Conservation (phyloP, 1,140 invertebrate genomes). For the Euura lappo region DNA sequence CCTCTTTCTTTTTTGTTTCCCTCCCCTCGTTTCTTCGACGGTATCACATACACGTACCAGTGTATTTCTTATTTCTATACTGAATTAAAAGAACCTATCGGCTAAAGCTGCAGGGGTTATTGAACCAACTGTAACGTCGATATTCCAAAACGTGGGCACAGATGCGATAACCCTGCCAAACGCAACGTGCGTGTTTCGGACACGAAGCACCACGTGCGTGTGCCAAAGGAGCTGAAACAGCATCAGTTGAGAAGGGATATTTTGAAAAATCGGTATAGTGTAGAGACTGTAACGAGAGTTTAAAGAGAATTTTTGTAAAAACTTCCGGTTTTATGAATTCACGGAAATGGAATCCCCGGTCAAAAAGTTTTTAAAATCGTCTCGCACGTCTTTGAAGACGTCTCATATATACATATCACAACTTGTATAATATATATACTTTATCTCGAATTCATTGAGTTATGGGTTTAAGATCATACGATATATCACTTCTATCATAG, state of each 20-base stretch:
- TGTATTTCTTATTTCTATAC: too few relatives aligned
- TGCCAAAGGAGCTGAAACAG: slow-evolving; percentile 55
- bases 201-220: slow-evolving; percentile 53
- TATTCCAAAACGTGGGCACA: slow-evolving; percentile 42
- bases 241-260: slow-evolving; percentile 24
- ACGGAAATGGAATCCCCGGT: background rate
- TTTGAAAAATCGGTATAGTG: too few relatives aligned
- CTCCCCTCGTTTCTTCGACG: too few relatives aligned
- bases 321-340: background rate
- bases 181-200: slow-evolving; percentile 53
- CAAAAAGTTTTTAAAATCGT: background rate
- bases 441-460: slow-evolving; percentile 7
- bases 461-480: slow-evolving; percentile 3
- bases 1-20: too few relatives aligned
- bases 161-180: slow-evolving; percentile 21
- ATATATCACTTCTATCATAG: slow-evolving; percentile 11
- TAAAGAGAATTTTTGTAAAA: background rate
- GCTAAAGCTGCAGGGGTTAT: too few relatives aligned
- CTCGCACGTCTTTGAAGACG: background rate
- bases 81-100: too few relatives aligned
- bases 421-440: background rate
- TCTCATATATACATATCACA: background rate
- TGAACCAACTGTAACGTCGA: slow-evolving; percentile 46
- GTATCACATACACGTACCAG: too few relatives aligned
- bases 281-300: background rate